Conservation (phyloP, 2,888 invertebrate species). For the Seladonia tumulorum region DNA sequence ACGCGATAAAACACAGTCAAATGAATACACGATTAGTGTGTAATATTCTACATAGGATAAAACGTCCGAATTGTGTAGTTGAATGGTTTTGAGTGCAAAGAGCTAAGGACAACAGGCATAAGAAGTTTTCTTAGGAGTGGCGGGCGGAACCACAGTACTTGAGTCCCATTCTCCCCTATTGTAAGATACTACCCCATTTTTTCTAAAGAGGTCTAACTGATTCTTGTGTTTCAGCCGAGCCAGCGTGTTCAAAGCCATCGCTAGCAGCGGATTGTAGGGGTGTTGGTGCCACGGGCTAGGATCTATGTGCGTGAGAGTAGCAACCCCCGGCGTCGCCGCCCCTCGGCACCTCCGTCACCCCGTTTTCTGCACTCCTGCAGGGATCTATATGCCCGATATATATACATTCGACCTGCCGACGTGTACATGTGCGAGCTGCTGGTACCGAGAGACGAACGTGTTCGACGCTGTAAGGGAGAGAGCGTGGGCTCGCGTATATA, state of each 20-base stretch:
- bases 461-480: slow-evolving; percentile 21
- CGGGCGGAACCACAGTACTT: neutral
- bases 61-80: neutral
- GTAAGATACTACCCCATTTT: neutral
- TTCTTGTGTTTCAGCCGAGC: neutral
- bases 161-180: neutral
- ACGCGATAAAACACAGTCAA: no score
- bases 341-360: slow-evolving; percentile 29
- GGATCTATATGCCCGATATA: slow-evolving; percentile 34
- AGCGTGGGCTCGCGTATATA: slow-evolving; percentile 12
- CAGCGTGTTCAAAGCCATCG: neutral
- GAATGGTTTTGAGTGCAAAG: neutral
- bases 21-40: no score
- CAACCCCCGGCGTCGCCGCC: slow-evolving; percentile 31
- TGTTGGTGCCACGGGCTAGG: slow-evolving; percentile 22
- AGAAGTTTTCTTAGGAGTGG: neutral
- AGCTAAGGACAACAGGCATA: neutral
- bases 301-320: slow-evolving; percentile 38
- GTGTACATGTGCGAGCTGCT: slow-evolving; percentile 31
- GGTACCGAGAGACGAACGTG: slow-evolving; percentile 41
- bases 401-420: slow-evolving; percentile 33
- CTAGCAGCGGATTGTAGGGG: neutral
- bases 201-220: neutral
- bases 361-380: slow-evolving; percentile 53
- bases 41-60: neutral